Evolutionary conservation across 2,113 vertebrate species (phyloP).

Genomic region (Xyliphius kryptos): DNA sequence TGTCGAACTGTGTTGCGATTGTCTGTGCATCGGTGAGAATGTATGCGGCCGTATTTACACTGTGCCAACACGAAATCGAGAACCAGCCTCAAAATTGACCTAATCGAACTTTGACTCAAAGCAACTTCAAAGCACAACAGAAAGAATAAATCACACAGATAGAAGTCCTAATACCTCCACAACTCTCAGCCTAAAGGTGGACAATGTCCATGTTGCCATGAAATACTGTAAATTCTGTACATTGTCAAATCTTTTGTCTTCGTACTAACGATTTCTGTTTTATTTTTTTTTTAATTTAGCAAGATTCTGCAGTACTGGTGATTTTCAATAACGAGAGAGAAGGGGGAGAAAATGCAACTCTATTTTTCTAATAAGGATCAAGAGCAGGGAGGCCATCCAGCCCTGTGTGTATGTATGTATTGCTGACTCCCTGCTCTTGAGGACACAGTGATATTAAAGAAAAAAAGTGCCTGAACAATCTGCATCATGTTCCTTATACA

Average conservation of each 20-base stretch:
- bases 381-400: conserved; percentile 49
- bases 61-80: conserved; percentile 31
- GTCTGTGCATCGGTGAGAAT: conserved; percentile 7
- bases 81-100: conserved; percentile 45
- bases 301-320: conserved; percentile 31
- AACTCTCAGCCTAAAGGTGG: conserved; percentile 11
- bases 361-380: conserved; percentile 82
- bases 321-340: conserved; percentile 19
- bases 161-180: neutral
- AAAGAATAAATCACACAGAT: neutral
- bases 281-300: neutral
- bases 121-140: conserved; percentile 40
- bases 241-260: neutral
- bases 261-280: neutral
- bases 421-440: conserved; percentile 59
- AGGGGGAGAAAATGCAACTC: conserved; percentile 23
- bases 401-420: conserved; percentile 50
- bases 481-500: conserved; percentile 42
- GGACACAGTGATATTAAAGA: conserved; percentile 74
- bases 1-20: conserved; percentile 24
- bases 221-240: conserved; percentile 12
- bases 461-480: conserved; percentile 84
- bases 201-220: conserved; percentile 6
- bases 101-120: conserved; percentile 29
- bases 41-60: conserved; percentile 32